A percentile compares a stretch with the other conserved stretches of the same genome.
phyloP scores from a whole-genome alignment of 1,140 invertebrate species.

The Subanguina moxae region DNA sequence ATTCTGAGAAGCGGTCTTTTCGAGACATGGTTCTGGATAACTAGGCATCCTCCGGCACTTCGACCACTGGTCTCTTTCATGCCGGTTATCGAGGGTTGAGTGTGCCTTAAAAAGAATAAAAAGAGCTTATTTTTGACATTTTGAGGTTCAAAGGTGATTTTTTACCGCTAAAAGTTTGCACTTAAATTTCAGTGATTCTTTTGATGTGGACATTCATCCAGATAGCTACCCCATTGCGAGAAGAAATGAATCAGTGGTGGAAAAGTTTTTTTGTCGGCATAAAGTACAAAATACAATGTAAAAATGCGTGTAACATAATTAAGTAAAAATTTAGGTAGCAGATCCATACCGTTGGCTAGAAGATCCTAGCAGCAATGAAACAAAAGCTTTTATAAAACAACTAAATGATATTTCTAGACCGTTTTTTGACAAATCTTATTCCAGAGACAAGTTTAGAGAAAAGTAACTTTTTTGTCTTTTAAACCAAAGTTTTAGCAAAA shows the following conservation, averaged over 20 bases:
- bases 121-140: background rate
- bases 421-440: slow-evolving; percentile 74
- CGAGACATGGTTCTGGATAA: too few species aligned
- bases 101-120: background rate
- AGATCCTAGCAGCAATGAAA: slow-evolving; percentile 86
- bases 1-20: too few species aligned
- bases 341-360: slow-evolving; percentile 96
- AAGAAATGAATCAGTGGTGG: slow-evolving; percentile 73
- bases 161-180: too few species aligned
- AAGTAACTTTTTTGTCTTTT: slow-evolving; percentile 61
- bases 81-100: too few species aligned
- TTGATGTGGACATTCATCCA: slow-evolving; percentile 43
- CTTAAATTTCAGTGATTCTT: slow-evolving; percentile 30
- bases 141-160: too few species aligned
- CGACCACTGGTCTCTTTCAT: too few species aligned
- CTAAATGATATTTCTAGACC: slow-evolving; percentile 86
- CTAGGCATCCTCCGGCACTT: too few species aligned
- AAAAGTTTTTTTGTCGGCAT: slow-evolving; percentile 74
- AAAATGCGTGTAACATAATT: slow-evolving; percentile 2
- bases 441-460: slow-evolving; percentile 71
- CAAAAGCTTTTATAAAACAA: slow-evolving; percentile 81
- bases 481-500: slow-evolving; percentile 6
- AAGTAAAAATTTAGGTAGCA: slow-evolving; percentile 67
- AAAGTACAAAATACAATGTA: slow-evolving; percentile 65
- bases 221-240: slow-evolving; percentile 71